These are phyloP conservation scores for Lutraria lutraria DNA, from an alignment of 2,888 invertebrate genomes.

Conservation along the genomic window DNA sequence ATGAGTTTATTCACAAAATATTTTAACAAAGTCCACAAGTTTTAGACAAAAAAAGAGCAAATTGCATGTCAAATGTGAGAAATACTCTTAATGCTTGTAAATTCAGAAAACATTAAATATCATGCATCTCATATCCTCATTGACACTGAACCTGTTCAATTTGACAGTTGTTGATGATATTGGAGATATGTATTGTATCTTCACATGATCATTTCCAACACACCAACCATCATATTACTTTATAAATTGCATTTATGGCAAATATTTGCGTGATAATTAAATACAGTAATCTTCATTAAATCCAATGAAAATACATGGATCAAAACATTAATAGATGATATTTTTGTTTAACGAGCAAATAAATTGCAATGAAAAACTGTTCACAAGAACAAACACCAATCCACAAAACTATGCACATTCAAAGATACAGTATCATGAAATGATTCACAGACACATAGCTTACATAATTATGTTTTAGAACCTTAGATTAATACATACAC, in stretches of 20 bases:
- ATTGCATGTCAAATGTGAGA: no score
- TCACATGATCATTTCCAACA: background rate
- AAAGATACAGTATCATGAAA: background rate
- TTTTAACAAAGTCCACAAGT: no score
- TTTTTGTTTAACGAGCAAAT: background rate
- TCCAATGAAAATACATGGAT: background rate
- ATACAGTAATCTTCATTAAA: background rate
- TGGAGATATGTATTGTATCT: no score
- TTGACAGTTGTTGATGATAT: no score
- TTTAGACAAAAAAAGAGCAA: no score
- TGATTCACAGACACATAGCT: slow-evolving; percentile 2
- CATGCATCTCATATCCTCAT: no score
- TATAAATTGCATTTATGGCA: background rate
- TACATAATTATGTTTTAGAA: slow-evolving; percentile 20
- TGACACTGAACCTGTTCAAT: no score
- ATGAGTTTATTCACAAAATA: no score
- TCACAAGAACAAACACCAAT: background rate
- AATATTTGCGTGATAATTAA: background rate
- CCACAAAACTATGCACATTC: background rate
- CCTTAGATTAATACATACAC: background rate
- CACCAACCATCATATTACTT: background rate
- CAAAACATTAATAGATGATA: background rate
- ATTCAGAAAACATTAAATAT: no score
- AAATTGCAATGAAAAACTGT: background rate
- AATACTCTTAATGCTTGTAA: no score